Base-by-base conservation (phyloP, 2,888 invertebrate species). In the Synanthedon andrenaeformis region DNA sequence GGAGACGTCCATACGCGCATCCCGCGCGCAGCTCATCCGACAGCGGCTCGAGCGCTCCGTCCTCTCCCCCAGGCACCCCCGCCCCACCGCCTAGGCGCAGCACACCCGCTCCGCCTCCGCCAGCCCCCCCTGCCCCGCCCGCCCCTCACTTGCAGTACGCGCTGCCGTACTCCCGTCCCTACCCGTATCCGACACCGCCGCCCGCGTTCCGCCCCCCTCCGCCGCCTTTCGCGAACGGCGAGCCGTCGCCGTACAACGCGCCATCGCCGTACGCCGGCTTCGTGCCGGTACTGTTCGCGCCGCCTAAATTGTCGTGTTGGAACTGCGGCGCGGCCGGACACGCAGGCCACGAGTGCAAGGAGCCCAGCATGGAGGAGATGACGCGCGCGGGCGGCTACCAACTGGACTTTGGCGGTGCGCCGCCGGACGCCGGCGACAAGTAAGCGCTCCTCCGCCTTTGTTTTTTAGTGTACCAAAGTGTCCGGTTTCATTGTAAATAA, bases 301-400 rank as follows among this genome's bases (percentile, higher is more conserved):
- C 90, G 52, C 89, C 90, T 50, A 91, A 92, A 75, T 83, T 91
- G 54, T 94, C 94, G 49, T 98, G 97, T 82, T 97, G 94, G 88
- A 98, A 97, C 79, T 98, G 98, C 84, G 97, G 97, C 57, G 93
- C 92, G 53, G 90, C 91, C 54, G 93, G 91, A 53, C 97, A 98
- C 79, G 89, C 90, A 52, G 96, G 96, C 23, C 89, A 91, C 65
- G 97, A 97, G 64, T 98, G 97, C 78, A 93, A 93, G 71, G 96
- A 96, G 75, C 93, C 93, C 59, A 95, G 95, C 55, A 95, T 97
- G 91, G 97, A 98, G 78, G 96, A 96, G 80, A 94, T 96, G 83
- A 95, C 96, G 48, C 90, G 92, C 64, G 91, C 91, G 60, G 91
- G 91, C 60, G 89, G 90, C 58, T 93, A 92, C 69, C 91, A 90